These are phyloP conservation scores for Drosophila lacteicornis DNA, from an alignment of 1,140 invertebrate genomes.

Conservation along the genomic window DNA sequence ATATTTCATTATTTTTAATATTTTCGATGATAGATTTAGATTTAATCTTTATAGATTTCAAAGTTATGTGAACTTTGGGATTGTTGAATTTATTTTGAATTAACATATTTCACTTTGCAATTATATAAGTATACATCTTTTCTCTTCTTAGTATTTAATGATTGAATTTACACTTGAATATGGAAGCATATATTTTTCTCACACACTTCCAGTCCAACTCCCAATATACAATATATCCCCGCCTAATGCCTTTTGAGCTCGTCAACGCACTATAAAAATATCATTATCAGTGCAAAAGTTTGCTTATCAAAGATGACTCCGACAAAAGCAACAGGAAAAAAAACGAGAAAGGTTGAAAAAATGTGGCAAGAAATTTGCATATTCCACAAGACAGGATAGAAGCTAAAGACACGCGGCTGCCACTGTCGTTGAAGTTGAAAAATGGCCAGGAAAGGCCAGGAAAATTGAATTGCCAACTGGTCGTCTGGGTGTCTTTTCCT, in stretches of 20 bases:
- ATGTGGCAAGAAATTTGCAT: conserved; percentile 76
- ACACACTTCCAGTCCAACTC: neutral
- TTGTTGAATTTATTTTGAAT: too few relatives aligned
- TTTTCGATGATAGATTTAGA: too few relatives aligned
- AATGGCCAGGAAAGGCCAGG: conserved; percentile 58
- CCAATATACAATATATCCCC: neutral
- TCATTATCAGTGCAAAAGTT: conserved; percentile 80
- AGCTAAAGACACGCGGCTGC: conserved; percentile 47
- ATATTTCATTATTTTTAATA: neutral
- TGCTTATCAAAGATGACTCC: conserved; percentile 64
- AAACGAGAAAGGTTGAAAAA: conserved; percentile 32
- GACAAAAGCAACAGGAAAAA: conserved; percentile 43
- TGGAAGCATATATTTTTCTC: neutral
- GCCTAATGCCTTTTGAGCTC: conserved; percentile 66
- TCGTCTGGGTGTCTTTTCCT: conserved; percentile 23
- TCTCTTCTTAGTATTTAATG: neutral
- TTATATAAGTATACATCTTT: neutral
- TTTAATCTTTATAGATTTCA: too few relatives aligned
- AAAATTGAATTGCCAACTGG: conserved; percentile 77
- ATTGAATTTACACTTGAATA: neutral
- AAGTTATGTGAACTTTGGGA: too few relatives aligned
- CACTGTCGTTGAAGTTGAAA: conserved; percentile 77
- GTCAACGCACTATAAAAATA: conserved; percentile 83
- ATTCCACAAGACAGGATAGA: conserved; percentile 57
- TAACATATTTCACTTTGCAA: too few relatives aligned